phyloP scores from a whole-genome alignment of 2,797 vertebrate genomes.

The Babyrousa celebensis region DNA sequence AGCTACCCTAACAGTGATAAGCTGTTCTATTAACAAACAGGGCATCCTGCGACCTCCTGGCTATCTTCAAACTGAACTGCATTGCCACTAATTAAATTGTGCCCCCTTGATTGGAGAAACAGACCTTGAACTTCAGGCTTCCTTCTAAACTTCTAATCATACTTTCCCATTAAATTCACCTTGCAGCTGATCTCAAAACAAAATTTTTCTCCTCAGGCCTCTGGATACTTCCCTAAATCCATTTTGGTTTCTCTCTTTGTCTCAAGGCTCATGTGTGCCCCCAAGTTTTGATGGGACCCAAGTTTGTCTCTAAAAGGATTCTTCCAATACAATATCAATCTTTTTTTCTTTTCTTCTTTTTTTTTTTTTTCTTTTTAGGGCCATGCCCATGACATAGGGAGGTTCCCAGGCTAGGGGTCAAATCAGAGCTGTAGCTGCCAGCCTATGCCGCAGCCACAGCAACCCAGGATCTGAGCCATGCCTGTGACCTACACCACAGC shows the following conservation, averaged over 20 bases:
- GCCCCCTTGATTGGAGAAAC: neutral
- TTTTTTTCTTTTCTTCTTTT: neutral
- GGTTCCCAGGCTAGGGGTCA: too few species aligned
- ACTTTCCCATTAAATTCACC: constrained; percentile 5
- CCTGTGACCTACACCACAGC: too few species aligned
- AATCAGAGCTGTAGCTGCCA: too few species aligned
- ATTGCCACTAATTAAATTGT: constrained; percentile 65
- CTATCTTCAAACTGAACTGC: constrained; percentile 28
- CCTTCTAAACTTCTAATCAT: constrained; percentile 37
- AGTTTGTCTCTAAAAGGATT: constrained; percentile 17
- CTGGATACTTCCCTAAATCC: neutral
- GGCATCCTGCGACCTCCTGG: neutral
- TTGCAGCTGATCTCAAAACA: neutral
- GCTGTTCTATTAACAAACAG: constrained; percentile 62
- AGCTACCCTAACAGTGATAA: constrained; percentile 49
- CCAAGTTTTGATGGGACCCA: neutral
- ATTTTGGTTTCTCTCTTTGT: neutral
- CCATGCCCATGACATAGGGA: too few species aligned
- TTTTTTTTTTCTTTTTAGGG: too few species aligned
- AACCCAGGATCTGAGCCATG: too few species aligned
- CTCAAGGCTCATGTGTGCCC: neutral
- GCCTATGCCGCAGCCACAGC: too few species aligned
- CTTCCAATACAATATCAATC: neutral
- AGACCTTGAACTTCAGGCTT: neutral
- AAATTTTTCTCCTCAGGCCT: neutral